phyloP scores from a whole-genome alignment of 92 coral and sea anemone species.

The Zoanthus solanderi region DNA sequence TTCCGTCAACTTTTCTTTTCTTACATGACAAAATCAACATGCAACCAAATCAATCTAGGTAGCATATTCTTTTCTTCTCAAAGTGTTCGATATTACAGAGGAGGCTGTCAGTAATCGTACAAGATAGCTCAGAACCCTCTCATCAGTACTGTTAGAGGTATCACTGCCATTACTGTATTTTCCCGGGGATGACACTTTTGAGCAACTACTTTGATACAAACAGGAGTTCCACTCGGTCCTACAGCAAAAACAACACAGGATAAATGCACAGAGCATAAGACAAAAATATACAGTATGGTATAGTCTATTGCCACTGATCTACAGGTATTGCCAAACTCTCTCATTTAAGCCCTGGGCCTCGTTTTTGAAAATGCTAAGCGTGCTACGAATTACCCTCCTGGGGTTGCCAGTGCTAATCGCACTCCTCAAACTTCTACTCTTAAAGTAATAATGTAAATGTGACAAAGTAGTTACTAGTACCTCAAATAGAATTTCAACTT shows the following conservation, averaged over 20 bases:
- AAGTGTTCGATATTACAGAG: slow-evolving; percentile 60
- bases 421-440: too few relatives aligned
- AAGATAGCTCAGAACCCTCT: slow-evolving; percentile 59
- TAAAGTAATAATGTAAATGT: too few relatives aligned
- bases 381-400: too few relatives aligned
- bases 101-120: slow-evolving; percentile 76
- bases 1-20: too few relatives aligned
- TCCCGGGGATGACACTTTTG: neutral
- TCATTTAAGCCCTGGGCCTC: too few relatives aligned
- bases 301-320: too few relatives aligned
- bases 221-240: slow-evolving; percentile 27
- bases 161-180: slow-evolving; percentile 11
- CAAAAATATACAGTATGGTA: neutral
- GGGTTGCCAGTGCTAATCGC: too few relatives aligned
- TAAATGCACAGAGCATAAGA: neutral
- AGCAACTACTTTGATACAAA: neutral
- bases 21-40: too few relatives aligned
- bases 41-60: neutral
- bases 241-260: neutral
- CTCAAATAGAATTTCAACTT: too few relatives aligned
- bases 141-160: slow-evolving; percentile 33
- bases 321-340: too few relatives aligned
- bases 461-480: too few relatives aligned
- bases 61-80: slow-evolving; percentile 73
- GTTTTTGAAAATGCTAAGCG: too few relatives aligned